Evolutionary conservation across 2,797 vertebrate genomes (phyloP).

Genomic region (Cephalopachus bancanus): DNA sequence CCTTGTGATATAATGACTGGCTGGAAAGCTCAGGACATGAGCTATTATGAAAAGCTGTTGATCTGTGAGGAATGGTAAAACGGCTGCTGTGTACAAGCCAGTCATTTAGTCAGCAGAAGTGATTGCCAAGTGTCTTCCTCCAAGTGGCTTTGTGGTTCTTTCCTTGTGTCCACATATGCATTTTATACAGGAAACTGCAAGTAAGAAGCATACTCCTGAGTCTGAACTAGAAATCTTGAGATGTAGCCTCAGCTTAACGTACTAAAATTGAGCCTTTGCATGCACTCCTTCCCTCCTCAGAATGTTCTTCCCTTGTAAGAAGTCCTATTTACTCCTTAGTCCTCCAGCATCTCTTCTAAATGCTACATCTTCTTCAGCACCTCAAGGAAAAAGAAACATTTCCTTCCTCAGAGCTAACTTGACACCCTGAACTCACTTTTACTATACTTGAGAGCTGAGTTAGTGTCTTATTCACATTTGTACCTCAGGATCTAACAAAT

Average conservation of each 20-base stretch:
- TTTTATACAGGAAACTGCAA: slow-evolving; percentile 23
- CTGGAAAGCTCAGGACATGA: slow-evolving; percentile 16
- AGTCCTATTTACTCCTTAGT: slow-evolving; percentile 36
- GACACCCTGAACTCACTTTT: neutral
- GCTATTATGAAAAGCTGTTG: neutral
- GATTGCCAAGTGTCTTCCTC: neutral
- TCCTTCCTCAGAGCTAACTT: slow-evolving; percentile 33
- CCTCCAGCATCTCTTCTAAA: neutral
- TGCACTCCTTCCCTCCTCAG: neutral
- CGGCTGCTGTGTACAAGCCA: neutral
- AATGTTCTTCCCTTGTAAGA: slow-evolving; percentile 48
- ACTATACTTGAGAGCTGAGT: neutral
- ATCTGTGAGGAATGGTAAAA: neutral
- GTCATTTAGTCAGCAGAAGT: neutral
- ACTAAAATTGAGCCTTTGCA: slow-evolving; percentile 11
- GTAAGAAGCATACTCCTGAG: neutral
- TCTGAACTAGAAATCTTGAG: slow-evolving; percentile 28
- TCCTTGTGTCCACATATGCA: neutral
- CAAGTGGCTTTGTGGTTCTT: slow-evolving; percentile 2
- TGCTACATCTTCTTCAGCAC: neutral
- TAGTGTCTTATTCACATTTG: neutral
- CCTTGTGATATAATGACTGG: neutral
- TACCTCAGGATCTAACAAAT: slow-evolving; percentile 36
- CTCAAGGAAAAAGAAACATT: neutral
- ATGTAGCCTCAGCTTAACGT: slow-evolving; percentile 51